These are phyloP conservation scores for Pardalotus punctatus DNA, from an alignment of 2,113 vertebrate genomes.

Conservation along the genomic window DNA sequence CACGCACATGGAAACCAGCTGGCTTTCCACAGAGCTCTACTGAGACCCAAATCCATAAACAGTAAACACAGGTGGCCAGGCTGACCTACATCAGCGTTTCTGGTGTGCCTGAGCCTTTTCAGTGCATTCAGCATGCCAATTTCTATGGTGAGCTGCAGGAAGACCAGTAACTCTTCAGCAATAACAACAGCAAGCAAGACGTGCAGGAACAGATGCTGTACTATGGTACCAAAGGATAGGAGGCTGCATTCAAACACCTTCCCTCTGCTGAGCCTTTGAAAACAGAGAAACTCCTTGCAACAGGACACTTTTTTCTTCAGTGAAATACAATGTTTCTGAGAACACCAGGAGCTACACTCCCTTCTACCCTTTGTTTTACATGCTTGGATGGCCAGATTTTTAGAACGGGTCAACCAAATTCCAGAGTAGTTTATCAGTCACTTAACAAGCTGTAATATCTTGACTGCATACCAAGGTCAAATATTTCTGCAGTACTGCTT, in stretches of 20 bases:
- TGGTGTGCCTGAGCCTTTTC: background rate
- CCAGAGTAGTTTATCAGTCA: slow-evolving; percentile 44
- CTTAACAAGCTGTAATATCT: slow-evolving; percentile 41
- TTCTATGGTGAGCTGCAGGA: background rate
- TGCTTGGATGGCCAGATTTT: slow-evolving; percentile 19
- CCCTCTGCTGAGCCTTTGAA: background rate
- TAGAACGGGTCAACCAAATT: slow-evolving; percentile 43
- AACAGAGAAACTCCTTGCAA: background rate
- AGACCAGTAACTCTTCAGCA: background rate
- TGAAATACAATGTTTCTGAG: background rate
- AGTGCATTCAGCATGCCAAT: background rate
- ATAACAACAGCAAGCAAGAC: background rate
- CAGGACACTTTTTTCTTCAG: background rate
- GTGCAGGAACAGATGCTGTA: background rate
- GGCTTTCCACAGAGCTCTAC: background rate
- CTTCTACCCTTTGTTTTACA: slow-evolving; percentile 2
- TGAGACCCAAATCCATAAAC: background rate
- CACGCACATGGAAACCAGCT: background rate
- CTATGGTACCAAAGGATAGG: background rate
- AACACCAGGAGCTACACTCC: background rate
- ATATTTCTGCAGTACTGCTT: slow-evolving; percentile 34
- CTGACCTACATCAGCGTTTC: background rate
- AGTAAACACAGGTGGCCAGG: background rate
- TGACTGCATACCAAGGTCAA: slow-evolving; percentile 51
- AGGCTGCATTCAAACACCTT: background rate